These are phyloP conservation scores for Triplophysa rosa DNA, from an alignment of 2,113 vertebrate genomes.

Conservation along the genomic window DNA sequence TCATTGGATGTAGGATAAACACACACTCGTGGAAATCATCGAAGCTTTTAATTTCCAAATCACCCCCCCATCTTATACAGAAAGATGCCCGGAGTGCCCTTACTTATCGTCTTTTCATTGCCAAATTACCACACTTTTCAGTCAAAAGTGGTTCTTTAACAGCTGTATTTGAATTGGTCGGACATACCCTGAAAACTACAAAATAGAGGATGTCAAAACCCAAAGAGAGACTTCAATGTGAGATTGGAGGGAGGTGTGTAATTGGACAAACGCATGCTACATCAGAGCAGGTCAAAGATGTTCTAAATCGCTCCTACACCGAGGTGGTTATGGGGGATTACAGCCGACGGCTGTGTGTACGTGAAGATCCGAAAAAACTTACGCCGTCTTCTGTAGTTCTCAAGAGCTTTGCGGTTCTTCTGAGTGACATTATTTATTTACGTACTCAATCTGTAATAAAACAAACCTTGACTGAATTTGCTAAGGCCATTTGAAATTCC, in stretches of 20 bases:
- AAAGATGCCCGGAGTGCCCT: conserved; percentile 27
- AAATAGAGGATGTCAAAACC: conserved; percentile 25
- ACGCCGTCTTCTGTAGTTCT: conserved; percentile 21
- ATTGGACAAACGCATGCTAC: conserved; percentile 31
- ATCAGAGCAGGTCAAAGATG: conserved; percentile 31
- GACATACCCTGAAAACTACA: conserved; percentile 6
- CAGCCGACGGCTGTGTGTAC: conserved; percentile 9
- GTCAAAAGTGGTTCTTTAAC: conserved; percentile 14
- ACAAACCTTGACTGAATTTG: conserved; percentile 29
- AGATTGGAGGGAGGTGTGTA: conserved; percentile 25
- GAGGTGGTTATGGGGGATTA: conserved; percentile 39
- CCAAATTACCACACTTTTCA: conserved; percentile 33
- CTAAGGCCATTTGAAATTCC: conserved; percentile 37
- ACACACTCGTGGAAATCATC: conserved; percentile 29
- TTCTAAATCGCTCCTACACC: conserved; percentile 20
- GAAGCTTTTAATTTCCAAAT: conserved; percentile 31
- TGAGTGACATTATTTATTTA: conserved; percentile 64
- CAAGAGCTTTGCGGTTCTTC: conserved; percentile 36
- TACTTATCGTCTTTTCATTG: conserved; percentile 31
- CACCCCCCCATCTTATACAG: conserved; percentile 16
- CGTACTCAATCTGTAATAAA: conserved; percentile 51
- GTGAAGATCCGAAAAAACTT: background rate
- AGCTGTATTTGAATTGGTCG: conserved; percentile 23
- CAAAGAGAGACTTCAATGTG: conserved; percentile 13
- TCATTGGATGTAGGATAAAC: conserved; percentile 39